A percentile compares a stretch with the other conserved stretches of the same genome.
phyloP scores from a whole-genome alignment of 2,888 invertebrate species.

The Chromoteleia sp. region DNA sequence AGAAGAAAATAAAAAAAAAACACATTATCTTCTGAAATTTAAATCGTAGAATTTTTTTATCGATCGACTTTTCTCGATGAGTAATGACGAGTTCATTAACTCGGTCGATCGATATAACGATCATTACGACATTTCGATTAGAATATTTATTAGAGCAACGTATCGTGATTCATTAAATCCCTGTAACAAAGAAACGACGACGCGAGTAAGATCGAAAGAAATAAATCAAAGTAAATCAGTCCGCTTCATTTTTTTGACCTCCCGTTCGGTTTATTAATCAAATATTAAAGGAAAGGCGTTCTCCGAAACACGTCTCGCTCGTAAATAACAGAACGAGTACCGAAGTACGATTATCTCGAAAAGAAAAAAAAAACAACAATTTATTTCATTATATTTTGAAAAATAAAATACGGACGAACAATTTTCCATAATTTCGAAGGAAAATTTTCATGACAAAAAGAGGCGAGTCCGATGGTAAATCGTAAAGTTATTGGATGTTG shows the following conservation, averaged over 20 bases:
- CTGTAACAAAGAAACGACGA: neutral
- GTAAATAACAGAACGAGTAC: too few species aligned
- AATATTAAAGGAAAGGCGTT: too few species aligned
- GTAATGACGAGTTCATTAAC: slow-evolving; percentile 18
- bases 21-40: neutral
- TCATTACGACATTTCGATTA: neutral
- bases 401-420: neutral
- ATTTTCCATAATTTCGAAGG: neutral
- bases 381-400: too few species aligned
- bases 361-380: neutral
- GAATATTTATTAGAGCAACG: slow-evolving; percentile 17
- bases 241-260: too few species aligned
- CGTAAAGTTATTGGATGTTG: slow-evolving; percentile 12
- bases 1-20: too few species aligned
- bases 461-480: neutral
- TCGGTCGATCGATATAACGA: neutral
- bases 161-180: slow-evolving; percentile 11
- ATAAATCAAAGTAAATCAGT: neutral
- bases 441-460: slow-evolving; percentile 1
- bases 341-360: neutral
- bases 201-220: neutral
- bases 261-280: too few species aligned
- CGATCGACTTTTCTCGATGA: neutral
- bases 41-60: neutral
- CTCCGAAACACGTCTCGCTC: too few species aligned